Conservation (phyloP, 1,140 invertebrate species). For the Drosophila cardini region DNA sequence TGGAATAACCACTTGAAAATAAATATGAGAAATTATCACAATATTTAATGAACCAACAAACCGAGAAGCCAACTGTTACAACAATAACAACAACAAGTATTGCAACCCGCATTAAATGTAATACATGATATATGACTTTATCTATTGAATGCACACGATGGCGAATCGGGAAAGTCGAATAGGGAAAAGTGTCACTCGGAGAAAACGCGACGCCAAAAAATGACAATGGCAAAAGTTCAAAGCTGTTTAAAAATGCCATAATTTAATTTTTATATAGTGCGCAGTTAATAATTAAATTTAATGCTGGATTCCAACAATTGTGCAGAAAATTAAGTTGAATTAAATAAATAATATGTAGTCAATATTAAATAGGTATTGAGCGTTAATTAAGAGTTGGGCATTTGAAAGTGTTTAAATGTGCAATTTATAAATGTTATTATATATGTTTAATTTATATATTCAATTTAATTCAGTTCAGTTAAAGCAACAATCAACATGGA, state of each 20-base stretch:
- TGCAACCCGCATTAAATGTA: slow-evolving; percentile 53
- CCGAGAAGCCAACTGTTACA: slow-evolving; percentile 66
- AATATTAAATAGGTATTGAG: neutral
- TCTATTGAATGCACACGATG: slow-evolving; percentile 66
- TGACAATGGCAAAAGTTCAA: slow-evolving; percentile 9
- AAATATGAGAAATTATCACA: slow-evolving; percentile 82
- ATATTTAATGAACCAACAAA: slow-evolving; percentile 83
- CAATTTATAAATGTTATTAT: slow-evolving; percentile 21
- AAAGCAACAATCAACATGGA: neutral
- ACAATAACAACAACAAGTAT: slow-evolving; percentile 15
- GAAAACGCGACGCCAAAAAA: neutral
- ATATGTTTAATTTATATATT: too few species aligned
- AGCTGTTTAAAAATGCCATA: slow-evolving; percentile 26
- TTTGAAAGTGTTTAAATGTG: slow-evolving; percentile 6
- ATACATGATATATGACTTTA: slow-evolving; percentile 79
- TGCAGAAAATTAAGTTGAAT: slow-evolving; percentile 9
- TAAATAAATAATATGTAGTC: slow-evolving; percentile 1
- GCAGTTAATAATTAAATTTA: slow-evolving; percentile 37
- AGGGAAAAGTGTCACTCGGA: slow-evolving; percentile 13
- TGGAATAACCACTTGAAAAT: slow-evolving; percentile 76
- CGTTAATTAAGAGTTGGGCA: slow-evolving; percentile 30
- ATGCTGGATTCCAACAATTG: slow-evolving; percentile 17
- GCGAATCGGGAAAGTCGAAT: neutral
- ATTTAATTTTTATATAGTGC: slow-evolving; percentile 39
- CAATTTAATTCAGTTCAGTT: slow-evolving; percentile 8